Conservation (phyloP, 2,888 invertebrate species). For the Drosophila eohydei region DNA sequence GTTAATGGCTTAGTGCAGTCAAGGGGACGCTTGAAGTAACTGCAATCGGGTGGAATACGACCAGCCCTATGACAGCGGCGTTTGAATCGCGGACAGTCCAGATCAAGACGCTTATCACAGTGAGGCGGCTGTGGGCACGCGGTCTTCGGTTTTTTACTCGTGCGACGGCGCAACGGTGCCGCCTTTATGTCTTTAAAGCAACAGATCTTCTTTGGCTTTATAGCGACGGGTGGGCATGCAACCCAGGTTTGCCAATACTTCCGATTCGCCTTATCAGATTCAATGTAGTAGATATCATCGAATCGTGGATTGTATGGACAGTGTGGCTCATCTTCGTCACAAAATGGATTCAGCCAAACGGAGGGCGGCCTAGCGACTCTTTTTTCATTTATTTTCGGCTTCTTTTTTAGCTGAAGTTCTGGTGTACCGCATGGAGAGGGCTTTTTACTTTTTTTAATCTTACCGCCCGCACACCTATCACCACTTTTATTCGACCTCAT, state of each 20-base stretch:
- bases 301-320: slow-evolving; percentile 72
- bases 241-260: slow-evolving; percentile 83
- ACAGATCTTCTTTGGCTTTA: slow-evolving; percentile 71
- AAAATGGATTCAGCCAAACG: slow-evolving; percentile 78
- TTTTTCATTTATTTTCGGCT: slow-evolving; percentile 1
- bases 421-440: slow-evolving; percentile 61
- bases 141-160: slow-evolving; percentile 46
- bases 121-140: slow-evolving; percentile 41
- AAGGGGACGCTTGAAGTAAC: slow-evolving; percentile 2
- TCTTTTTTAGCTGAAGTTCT: not conserved
- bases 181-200: slow-evolving; percentile 41
- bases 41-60: slow-evolving; percentile 54
- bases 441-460: not conserved
- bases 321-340: slow-evolving; percentile 33
- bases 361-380: slow-evolving; percentile 34
- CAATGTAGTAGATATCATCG: slow-evolving; percentile 79
- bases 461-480: not conserved
- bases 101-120: not conserved
- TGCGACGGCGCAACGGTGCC: slow-evolving; percentile 62
- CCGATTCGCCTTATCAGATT: slow-evolving; percentile 77
- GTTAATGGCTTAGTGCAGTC: slow-evolving; percentile 57
- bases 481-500: slow-evolving; percentile 39
- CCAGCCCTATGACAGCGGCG: slow-evolving; percentile 59
- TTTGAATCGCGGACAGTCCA: slow-evolving; percentile 30
- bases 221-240: slow-evolving; percentile 71